phyloP scores from a whole-genome alignment of 1,140 invertebrate genomes.

The Lithobius niger region DNA sequence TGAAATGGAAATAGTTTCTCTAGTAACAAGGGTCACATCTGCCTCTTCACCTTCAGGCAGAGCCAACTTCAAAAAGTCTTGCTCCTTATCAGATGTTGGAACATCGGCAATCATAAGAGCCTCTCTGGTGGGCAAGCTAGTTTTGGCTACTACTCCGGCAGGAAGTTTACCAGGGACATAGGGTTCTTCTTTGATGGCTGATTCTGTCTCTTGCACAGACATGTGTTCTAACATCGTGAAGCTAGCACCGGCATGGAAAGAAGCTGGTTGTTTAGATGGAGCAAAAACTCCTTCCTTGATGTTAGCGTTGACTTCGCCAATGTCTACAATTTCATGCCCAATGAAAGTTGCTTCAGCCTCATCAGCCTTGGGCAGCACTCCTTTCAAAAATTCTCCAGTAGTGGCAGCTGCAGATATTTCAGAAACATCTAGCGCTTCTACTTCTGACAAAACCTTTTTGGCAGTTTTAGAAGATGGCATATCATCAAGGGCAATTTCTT shows the following conservation, averaged over 20 bases:
- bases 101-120: slow-evolving; percentile 9
- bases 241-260: slow-evolving; percentile 6
- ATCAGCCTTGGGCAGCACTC: neutral
- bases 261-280: slow-evolving; percentile 8
- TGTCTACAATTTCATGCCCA: slow-evolving; percentile 29
- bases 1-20: slow-evolving; percentile 4
- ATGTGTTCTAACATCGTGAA: slow-evolving; percentile 15
- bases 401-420: neutral
- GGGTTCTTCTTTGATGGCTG: slow-evolving; percentile 15
- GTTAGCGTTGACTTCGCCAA: slow-evolving; percentile 34
- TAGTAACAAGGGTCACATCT: neutral
- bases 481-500: slow-evolving; percentile 4
- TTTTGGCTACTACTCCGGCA: slow-evolving; percentile 8
- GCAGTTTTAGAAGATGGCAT: slow-evolving; percentile 10
- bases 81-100: slow-evolving; percentile 11
- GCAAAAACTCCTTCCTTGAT: slow-evolving; percentile 30
- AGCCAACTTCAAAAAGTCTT: slow-evolving; percentile 9
- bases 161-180: slow-evolving; percentile 11
- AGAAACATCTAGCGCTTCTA: slow-evolving; percentile 22
- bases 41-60: slow-evolving; percentile 10
- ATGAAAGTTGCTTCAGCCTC: neutral
- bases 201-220: slow-evolving; percentile 15
- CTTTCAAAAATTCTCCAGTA: slow-evolving; percentile 23
- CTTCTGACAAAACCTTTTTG: slow-evolving; percentile 14
- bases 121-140: slow-evolving; percentile 12